Evolutionary conservation across 1,140 invertebrate species (phyloP).

Genomic region (Drosophila melanica): DNA sequence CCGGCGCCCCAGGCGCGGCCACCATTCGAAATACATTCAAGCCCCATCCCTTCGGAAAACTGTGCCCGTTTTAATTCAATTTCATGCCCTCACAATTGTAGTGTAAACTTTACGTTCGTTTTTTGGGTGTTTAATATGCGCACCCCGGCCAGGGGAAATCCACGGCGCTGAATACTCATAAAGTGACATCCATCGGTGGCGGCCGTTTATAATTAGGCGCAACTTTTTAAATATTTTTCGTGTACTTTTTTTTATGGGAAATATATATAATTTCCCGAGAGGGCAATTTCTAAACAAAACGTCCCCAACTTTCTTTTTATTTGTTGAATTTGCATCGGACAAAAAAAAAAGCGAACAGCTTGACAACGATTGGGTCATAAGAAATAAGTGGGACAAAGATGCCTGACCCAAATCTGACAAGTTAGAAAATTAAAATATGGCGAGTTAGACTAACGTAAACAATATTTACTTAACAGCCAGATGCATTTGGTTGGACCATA

Average conservation of each 20-base stretch:
- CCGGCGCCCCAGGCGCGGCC: slow-evolving; percentile 61
- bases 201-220: slow-evolving; percentile 76
- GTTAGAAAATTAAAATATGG: background rate
- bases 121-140: slow-evolving; percentile 47
- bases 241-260: slow-evolving; percentile 37
- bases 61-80: slow-evolving; percentile 72
- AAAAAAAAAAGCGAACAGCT: background rate
- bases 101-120: slow-evolving; percentile 55
- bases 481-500: no score
- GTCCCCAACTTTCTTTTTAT: slow-evolving; percentile 45
- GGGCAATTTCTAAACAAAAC: slow-evolving; percentile 59
- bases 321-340: slow-evolving; percentile 27
- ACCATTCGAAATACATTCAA: slow-evolving; percentile 47
- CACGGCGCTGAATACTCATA: slow-evolving; percentile 59
- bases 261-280: slow-evolving; percentile 82
- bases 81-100: slow-evolving; percentile 56
- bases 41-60: background rate
- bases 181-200: slow-evolving; percentile 70
- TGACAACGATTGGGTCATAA: slow-evolving; percentile 9
- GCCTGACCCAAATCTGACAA: slow-evolving; percentile 30
- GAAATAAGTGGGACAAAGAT: background rate
- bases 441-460: background rate
- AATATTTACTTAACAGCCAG: no score
- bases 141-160: slow-evolving; percentile 23
- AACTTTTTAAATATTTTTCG: slow-evolving; percentile 70